Conservation (phyloP, 2,888 invertebrate species). For the Chloromyia formosa region DNA sequence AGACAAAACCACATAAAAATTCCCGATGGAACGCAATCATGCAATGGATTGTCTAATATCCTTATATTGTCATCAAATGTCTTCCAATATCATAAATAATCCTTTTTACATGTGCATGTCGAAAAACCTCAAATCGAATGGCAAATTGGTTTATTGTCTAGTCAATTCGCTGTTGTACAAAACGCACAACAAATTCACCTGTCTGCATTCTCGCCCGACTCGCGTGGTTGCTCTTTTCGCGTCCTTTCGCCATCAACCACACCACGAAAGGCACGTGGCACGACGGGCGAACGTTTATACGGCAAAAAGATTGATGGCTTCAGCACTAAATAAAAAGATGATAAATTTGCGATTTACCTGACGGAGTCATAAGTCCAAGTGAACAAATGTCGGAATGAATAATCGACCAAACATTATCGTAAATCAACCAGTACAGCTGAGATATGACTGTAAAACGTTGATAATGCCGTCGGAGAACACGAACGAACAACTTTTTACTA, state of each 20-base stretch:
- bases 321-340: slow-evolving; percentile 1
- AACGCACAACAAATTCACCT: slow-evolving; percentile 28
- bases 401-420: slow-evolving; percentile 44
- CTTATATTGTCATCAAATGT: background rate
- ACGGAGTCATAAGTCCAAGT: slow-evolving; percentile 7
- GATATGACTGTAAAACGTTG: slow-evolving; percentile 19
- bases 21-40: too few species aligned
- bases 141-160: slow-evolving; percentile 20
- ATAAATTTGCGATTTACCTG: too few species aligned
- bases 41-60: too few species aligned
- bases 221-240: slow-evolving; percentile 5
- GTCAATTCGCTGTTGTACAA: slow-evolving; percentile 21
- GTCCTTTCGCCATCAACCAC: slow-evolving; percentile 10
- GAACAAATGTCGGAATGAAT: slow-evolving; percentile 41
- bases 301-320: slow-evolving; percentile 29
- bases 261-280: background rate
- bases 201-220: slow-evolving; percentile 4
- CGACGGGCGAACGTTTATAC: background rate
- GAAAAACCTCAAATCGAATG: background rate
- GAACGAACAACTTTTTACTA: background rate
- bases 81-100: background rate
- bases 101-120: background rate
- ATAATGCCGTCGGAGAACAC: background rate
- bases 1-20: too few species aligned
- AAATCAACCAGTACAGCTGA: slow-evolving; percentile 27